Conservation (phyloP, 2,797 vertebrate species). For the Hephaestus fuliginosus region DNA sequence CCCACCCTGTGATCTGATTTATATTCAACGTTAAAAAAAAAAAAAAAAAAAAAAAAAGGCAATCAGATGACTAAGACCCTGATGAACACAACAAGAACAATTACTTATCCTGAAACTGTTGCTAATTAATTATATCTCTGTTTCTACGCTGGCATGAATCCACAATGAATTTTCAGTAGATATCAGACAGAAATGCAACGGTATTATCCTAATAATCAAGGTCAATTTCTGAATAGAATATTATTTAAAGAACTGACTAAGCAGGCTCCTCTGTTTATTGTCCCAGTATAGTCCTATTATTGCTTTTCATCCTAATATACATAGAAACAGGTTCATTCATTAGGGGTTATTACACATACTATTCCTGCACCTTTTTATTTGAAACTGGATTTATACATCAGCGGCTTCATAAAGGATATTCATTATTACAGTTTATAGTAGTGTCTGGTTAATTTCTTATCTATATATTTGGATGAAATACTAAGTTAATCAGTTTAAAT, state of each 20-base stretch:
- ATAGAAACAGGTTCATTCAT: constrained; percentile 73
- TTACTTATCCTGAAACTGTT: constrained; percentile 63
- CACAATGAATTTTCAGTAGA: constrained; percentile 57
- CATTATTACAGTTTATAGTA: constrained; percentile 76
- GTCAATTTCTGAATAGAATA: constrained; percentile 68
- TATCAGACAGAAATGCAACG: constrained; percentile 58
- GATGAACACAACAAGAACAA: constrained; percentile 69
- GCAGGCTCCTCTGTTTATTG: constrained; percentile 66
- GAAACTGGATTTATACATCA: constrained; percentile 74
- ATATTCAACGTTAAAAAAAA: constrained; percentile 53
- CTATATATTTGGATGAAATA: constrained; percentile 82
- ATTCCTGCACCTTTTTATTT: constrained; percentile 57
- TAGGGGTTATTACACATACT: constrained; percentile 73
- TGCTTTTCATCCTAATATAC: constrained; percentile 85
- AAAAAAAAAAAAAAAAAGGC: constrained; percentile 50
- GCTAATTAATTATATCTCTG: constrained; percentile 57
- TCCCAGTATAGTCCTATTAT: constrained; percentile 82
- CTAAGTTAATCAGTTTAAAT: constrained; percentile 82
- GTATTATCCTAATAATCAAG: constrained; percentile 59
- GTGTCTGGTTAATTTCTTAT: constrained; percentile 77
- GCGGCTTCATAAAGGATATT: constrained; percentile 76
- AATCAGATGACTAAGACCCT: constrained; percentile 66
- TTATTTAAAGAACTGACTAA: constrained; percentile 69
- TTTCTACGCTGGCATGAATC: constrained; percentile 57
- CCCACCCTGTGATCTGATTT: constrained; percentile 57